These are phyloP conservation scores for Scaptomyza montana DNA, from an alignment of 1,140 invertebrate species.

Conservation along the genomic window DNA sequence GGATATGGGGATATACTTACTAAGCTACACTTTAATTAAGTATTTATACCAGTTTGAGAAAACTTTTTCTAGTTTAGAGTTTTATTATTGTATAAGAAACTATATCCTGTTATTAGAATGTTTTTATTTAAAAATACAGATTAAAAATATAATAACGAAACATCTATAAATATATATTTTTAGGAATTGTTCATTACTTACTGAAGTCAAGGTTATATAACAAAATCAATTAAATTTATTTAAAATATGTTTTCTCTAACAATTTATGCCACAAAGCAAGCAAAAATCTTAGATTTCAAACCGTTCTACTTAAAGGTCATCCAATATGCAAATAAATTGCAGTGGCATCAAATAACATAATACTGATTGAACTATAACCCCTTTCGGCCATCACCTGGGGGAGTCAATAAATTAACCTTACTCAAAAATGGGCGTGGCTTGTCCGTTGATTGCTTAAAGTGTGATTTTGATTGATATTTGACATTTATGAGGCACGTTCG, in stretches of 20 bases:
- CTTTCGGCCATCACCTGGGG: slow-evolving; percentile 15
- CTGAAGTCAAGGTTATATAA: too few relatives aligned
- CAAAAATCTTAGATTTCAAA: too few relatives aligned
- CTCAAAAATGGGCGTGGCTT: slow-evolving; percentile 46
- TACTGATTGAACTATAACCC: slow-evolving; percentile 10
- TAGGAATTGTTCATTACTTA: too few relatives aligned
- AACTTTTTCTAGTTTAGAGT: neutral
- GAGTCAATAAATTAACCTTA: slow-evolving; percentile 53
- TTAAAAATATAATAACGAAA: too few relatives aligned
- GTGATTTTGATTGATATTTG: slow-evolving; percentile 69
- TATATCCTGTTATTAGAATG: too few relatives aligned
- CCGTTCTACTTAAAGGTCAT: neutral
- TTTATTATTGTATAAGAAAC: too few relatives aligned
- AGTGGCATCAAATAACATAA: slow-evolving; percentile 1
- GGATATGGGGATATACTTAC: neutral
- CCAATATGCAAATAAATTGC: neutral
- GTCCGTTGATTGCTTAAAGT: slow-evolving; percentile 55
- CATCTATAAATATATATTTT: too few relatives aligned
- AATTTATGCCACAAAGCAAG: neutral
- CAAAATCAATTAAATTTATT: too few relatives aligned
- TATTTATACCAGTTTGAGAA: neutral
- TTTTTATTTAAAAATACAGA: too few relatives aligned
- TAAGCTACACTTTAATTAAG: neutral
- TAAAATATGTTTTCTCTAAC: too few relatives aligned
- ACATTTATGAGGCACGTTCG: slow-evolving; percentile 57